phyloP scores from a whole-genome alignment of 2,113 vertebrate species.

The Shinisaurus crocodilurus region DNA sequence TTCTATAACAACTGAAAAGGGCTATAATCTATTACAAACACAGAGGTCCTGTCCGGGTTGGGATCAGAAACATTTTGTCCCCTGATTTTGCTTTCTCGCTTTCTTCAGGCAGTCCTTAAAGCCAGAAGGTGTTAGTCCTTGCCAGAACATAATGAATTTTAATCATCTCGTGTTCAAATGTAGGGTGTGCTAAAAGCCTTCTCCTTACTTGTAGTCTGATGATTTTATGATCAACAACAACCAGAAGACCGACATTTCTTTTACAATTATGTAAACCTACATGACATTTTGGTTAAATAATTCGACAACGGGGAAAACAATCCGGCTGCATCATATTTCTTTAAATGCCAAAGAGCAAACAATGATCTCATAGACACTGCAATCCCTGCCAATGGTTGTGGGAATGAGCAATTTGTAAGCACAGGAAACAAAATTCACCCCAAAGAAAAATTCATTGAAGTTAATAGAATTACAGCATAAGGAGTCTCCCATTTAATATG shows the following conservation, averaged over 20 bases:
- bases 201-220: slow-evolving; percentile 16
- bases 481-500: slow-evolving; percentile 27
- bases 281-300: slow-evolving; percentile 41
- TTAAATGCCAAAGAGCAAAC: slow-evolving; percentile 18
- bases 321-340: slow-evolving; percentile 28
- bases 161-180: slow-evolving; percentile 22
- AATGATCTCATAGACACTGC: slow-evolving; percentile 10
- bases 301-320: slow-evolving; percentile 29
- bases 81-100: background rate
- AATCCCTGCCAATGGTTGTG: slow-evolving; percentile 6
- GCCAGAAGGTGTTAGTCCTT: slow-evolving; percentile 6
- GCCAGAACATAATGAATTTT: slow-evolving; percentile 47
- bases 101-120: background rate
- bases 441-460: slow-evolving; percentile 29
- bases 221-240: slow-evolving; percentile 20
- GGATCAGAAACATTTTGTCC: slow-evolving; percentile 1
- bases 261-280: slow-evolving; percentile 42
- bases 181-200: slow-evolving; percentile 22
- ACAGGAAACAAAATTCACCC: slow-evolving; percentile 5
- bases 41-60: background rate
- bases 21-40: background rate
- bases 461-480: background rate
- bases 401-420: background rate
- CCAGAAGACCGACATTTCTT: slow-evolving; percentile 22
- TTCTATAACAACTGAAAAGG: background rate